Evolutionary conservation across 2,113 vertebrate species (phyloP).

Genomic region (Sinocyclocheilus maitianheensis): DNA sequence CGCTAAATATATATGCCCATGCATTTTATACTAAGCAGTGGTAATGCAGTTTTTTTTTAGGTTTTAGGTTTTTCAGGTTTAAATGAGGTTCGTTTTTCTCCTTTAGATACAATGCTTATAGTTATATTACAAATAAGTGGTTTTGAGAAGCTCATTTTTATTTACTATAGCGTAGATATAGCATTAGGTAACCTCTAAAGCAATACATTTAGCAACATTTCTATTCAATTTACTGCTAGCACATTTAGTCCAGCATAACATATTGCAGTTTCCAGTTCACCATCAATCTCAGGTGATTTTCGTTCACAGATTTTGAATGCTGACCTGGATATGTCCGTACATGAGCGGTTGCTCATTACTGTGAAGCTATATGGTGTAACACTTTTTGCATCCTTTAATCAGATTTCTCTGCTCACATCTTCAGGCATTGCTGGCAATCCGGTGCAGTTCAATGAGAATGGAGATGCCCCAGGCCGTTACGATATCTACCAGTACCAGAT

Average conservation of each 20-base stretch:
- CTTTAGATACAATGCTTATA: neutral
- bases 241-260: neutral
- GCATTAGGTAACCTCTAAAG: conserved; percentile 3
- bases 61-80: neutral
- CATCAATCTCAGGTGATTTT: conserved; percentile 7
- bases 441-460: conserved; percentile 95
- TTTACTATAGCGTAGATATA: neutral
- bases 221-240: neutral
- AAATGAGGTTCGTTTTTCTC: neutral
- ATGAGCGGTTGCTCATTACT: neutral
- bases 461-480: conserved; percentile 80
- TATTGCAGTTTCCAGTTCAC: neutral
- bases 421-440: conserved; percentile 94
- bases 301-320: neutral
- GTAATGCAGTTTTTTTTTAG: neutral
- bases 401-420: conserved; percentile 51
- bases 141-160: neutral
- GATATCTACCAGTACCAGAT: conserved; percentile 99
- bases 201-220: neutral
- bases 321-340: neutral
- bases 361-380: neutral
- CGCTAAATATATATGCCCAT: neutral
- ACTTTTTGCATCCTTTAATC: conserved; percentile 27
- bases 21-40: conserved; percentile 1
- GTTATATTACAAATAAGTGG: neutral